These are phyloP conservation scores for Oryctolagus cuniculus DNA, from an alignment of 2,113 vertebrate genomes.

Conservation along the genomic window DNA sequence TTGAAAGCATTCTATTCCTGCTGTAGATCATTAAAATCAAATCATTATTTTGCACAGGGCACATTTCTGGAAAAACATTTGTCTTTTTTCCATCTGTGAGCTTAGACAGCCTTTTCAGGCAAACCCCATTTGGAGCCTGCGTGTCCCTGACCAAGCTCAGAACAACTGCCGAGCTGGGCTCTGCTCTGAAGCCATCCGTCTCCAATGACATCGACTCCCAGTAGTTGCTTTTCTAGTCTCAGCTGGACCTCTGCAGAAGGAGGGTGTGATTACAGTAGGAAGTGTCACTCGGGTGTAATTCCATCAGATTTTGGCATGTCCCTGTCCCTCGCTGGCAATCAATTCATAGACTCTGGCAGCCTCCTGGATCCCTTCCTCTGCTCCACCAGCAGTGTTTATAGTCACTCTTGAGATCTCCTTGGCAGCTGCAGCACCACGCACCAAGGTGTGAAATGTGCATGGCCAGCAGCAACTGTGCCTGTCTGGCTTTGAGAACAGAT, in stretches of 20 bases:
- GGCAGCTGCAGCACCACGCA: slow-evolving; percentile 24
- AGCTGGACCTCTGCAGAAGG: neutral
- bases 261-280: slow-evolving; percentile 18
- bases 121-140: neutral
- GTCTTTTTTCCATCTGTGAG: neutral
- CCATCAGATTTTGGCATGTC: neutral
- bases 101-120: neutral
- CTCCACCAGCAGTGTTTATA: neutral
- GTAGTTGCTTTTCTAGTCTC: neutral
- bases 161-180: neutral
- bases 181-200: neutral
- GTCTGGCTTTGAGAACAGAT: neutral
- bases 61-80: neutral
- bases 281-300: neutral
- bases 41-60: neutral
- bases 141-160: neutral
- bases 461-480: neutral
- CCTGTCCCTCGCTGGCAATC: neutral
- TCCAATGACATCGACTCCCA: neutral
- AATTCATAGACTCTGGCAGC: neutral
- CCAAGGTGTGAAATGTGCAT: neutral
- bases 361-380: neutral
- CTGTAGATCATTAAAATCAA: neutral
- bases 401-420: neutral
- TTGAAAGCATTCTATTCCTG: neutral